Evolutionary conservation across 2,113 vertebrate species (phyloP), one percentile per base, ranked within the genome.

Genomic region (Sporophila hypoxantha): DNA sequence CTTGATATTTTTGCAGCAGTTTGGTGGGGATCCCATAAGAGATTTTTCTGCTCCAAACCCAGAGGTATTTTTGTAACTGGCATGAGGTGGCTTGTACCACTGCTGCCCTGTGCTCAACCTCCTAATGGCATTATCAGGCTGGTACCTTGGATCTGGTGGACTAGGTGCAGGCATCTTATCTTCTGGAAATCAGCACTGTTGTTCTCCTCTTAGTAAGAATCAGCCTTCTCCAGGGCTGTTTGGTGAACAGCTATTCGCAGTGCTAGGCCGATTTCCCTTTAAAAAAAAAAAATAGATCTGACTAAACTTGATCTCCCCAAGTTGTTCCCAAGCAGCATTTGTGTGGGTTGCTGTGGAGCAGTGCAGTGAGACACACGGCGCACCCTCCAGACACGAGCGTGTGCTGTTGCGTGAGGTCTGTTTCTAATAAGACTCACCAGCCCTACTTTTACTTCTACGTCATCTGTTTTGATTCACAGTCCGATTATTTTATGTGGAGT

Each of bases 401-500:
- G 5, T 0, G 10, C 84, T 69, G 12, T 41, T 85, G 68, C 14
- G 10, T 70, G 74, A 81, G 80, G 66, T 68, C 92, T 92, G 88
- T 86, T 94, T 91, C 77, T 75, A 93, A 84, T 88, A 89, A 94
- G 74, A 39, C 57, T 87, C 60, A 41, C 41, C 59, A 94, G 83
- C 70, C 77, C 56, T 83, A 46, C 82, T 93, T 83, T 76, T 91
- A 81, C 67, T 89, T 95, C 67, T 82, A 73, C 8, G n/a, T 93
- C 74, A 76, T 94, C 87, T 92, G 85, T 92, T 95, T 90, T 78
- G 80, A 81, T 91, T 91, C 81, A 21, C 70, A 49, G 55, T 62
- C 46, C 1, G 5, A 69, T 83, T 84, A 36, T 85, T 77, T 91
- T 79, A 36, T 71, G 25, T 23, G 66, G 17, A 61, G 18, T 68